phyloP scores from a whole-genome alignment of 1,140 invertebrate genomes.

The Caenorhabditis inopinata region DNA sequence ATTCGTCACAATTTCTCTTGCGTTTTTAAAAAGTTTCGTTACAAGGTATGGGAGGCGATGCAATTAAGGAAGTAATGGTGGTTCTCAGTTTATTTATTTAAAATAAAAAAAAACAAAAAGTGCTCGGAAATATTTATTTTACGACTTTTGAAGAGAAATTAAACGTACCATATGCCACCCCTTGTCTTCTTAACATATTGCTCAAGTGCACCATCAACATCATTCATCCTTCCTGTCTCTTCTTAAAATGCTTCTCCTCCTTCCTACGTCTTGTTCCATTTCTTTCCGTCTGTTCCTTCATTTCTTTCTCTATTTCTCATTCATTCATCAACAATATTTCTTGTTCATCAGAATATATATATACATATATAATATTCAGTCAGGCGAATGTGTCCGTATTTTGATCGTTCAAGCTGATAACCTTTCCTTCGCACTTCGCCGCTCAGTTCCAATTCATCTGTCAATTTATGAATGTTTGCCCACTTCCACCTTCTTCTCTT shows the following conservation, averaged over 20 bases:
- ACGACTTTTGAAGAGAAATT: too few species aligned
- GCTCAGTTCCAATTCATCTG: too few species aligned
- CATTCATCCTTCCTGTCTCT: not conserved
- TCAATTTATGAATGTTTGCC: conserved; percentile 9
- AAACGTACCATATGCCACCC: not conserved
- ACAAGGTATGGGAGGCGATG: too few species aligned
- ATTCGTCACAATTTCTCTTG: too few species aligned
- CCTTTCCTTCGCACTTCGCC: not conserved
- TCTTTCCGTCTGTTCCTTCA: conserved; percentile 21
- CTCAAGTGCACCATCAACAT: not conserved
- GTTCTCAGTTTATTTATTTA: too few species aligned
- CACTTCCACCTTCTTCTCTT: not conserved
- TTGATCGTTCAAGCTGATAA: conserved; percentile 15
- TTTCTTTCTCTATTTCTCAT: not conserved
- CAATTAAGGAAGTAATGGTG: too few species aligned
- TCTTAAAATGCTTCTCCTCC: not conserved
- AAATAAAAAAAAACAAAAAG: too few species aligned
- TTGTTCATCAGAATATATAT: not conserved
- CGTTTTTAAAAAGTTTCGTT: too few species aligned
- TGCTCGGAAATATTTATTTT: too few species aligned
- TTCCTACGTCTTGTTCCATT: not conserved
- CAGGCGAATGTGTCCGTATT: conserved; percentile 24
- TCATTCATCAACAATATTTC: not conserved
- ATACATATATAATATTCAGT: too few species aligned
- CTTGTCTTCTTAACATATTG: not conserved